Percentiles rank a stretch among this genome's conserved stretches.
Conservation (phyloP, 2,888 invertebrate genomes). For the Anthophora plumipes region DNA sequence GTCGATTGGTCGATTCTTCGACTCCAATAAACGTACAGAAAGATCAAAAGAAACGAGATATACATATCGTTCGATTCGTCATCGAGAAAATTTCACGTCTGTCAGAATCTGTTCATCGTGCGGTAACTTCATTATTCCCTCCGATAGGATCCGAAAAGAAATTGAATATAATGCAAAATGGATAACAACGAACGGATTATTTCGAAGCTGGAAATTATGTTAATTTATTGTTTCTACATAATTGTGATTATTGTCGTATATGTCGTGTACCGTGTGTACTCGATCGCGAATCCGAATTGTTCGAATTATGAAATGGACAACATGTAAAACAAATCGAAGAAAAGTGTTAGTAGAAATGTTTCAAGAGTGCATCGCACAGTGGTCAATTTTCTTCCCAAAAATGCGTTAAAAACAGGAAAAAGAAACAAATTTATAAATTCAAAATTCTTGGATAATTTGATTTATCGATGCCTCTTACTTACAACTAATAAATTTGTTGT, state of each 20-base stretch:
- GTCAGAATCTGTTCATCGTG: not conserved
- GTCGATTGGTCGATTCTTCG: too few species aligned
- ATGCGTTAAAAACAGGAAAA: too few species aligned
- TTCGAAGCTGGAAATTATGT: not conserved
- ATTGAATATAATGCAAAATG: not conserved
- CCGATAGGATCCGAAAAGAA: not conserved
- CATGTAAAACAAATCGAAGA: too few species aligned
- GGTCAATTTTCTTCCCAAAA: too few species aligned
- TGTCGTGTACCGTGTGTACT: not conserved
- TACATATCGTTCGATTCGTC: not conserved
- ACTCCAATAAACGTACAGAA: too few species aligned
- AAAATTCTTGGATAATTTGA: too few species aligned
- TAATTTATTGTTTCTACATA: not conserved
- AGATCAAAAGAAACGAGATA: too few species aligned
- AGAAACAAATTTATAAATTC: too few species aligned
- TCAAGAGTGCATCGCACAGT: not conserved
- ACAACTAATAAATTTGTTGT: too few species aligned
- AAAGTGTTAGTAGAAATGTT: not conserved
- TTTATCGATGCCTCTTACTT: too few species aligned
- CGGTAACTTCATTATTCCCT: not conserved
- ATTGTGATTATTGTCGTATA: not conserved
- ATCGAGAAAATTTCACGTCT: not conserved
- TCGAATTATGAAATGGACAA: not conserved
- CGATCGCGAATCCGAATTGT: not conserved
- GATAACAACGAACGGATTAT: not conserved